These are phyloP conservation scores for Cnemophilus loriae DNA, from an alignment of 2,113 vertebrate species.

Conservation along the genomic window DNA sequence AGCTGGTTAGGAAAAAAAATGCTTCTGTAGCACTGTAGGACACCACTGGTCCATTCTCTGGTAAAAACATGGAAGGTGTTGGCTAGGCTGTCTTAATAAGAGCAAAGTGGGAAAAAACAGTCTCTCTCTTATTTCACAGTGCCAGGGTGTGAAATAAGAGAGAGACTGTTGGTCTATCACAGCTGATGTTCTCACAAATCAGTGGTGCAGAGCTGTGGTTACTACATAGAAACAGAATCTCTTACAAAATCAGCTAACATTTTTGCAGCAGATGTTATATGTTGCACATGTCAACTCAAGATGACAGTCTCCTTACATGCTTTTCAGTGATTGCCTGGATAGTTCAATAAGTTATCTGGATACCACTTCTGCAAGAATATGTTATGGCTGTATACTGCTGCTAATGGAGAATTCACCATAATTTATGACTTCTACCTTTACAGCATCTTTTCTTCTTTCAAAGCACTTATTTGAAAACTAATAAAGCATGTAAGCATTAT, in stretches of 20 bases:
- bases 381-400: background rate
- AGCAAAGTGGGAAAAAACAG: background rate
- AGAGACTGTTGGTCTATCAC: background rate
- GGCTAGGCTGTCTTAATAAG: background rate
- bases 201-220: background rate
- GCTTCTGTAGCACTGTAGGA: background rate
- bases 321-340: background rate
- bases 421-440: slow-evolving; percentile 23
- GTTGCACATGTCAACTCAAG: background rate
- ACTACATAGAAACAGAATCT: background rate
- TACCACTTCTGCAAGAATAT: background rate
- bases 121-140: no score
- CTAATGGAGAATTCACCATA: background rate
- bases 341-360: background rate
- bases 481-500: background rate
- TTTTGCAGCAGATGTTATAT: background rate
- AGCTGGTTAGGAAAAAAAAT: background rate
- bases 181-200: background rate
- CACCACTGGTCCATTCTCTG: accelerated
- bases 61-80: background rate
- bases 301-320: background rate
- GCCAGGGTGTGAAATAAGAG: background rate
- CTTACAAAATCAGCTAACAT: background rate
- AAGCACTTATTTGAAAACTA: slow-evolving; percentile 27
- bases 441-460: background rate